Evolutionary conservation across 2,113 vertebrate genomes (phyloP).

Genomic region (Lasiurus cinereus): DNA sequence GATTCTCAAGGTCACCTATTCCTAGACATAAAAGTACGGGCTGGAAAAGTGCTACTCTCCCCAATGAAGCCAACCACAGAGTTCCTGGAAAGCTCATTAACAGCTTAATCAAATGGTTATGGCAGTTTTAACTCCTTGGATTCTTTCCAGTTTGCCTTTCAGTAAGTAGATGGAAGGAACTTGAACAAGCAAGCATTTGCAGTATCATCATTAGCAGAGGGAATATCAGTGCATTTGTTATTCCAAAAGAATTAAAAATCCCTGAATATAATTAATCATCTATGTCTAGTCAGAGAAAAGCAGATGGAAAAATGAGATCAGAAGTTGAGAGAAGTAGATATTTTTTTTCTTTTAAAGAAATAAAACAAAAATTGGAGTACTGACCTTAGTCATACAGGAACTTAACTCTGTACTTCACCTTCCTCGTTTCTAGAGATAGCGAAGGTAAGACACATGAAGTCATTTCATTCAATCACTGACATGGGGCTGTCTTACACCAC

Average conservation of each 20-base stretch:
- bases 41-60: background rate
- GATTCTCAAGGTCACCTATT: background rate
- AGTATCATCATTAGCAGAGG: background rate
- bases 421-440: background rate
- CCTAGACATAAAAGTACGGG: constrained; percentile 5
- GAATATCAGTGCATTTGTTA: background rate
- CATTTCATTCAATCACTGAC: background rate
- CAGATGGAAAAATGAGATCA: background rate
- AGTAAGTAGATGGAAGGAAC: background rate
- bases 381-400: background rate
- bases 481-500: background rate
- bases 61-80: background rate
- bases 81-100: constrained; percentile 11
- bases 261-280: background rate
- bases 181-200: constrained; percentile 46
- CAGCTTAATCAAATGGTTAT: constrained; percentile 44
- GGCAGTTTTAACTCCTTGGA: constrained; percentile 27
- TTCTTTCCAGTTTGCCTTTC: background rate
- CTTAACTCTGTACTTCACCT: background rate
- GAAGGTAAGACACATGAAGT: background rate
- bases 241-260: constrained; percentile 31
- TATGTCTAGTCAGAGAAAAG: background rate
- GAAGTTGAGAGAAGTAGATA: background rate
- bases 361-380: constrained; percentile 8
- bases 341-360: background rate